Conservation (phyloP, 2,888 invertebrate genomes). For the Pammene fasciana region DNA sequence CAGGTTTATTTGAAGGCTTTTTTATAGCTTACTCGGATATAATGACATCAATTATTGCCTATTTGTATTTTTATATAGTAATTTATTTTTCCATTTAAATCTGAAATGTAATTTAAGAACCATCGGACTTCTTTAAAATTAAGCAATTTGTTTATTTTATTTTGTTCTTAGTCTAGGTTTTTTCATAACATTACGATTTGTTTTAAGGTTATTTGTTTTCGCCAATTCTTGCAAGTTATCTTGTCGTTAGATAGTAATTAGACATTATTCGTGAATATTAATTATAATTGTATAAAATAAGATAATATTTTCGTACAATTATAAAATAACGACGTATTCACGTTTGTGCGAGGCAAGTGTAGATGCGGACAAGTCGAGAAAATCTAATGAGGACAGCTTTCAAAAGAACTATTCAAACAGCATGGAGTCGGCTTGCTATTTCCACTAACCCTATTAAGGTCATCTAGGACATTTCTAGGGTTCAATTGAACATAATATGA, state of each 20-base stretch:
- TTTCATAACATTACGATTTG: too few species aligned
- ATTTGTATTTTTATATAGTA: too few species aligned
- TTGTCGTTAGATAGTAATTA: too few species aligned
- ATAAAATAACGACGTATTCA: constrained; percentile 10
- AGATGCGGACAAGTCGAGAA: constrained; percentile 10
- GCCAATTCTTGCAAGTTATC: too few species aligned
- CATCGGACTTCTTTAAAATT: too few species aligned
- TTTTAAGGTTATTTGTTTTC: too few species aligned
- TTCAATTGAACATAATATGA: not conserved
- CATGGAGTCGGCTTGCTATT: constrained; percentile 12
- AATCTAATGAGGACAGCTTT: constrained; percentile 30
- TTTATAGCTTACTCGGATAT: not conserved
- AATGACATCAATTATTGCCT: not conserved
- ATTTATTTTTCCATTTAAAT: too few species aligned
- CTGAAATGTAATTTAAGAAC: too few species aligned
- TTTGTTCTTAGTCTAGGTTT: too few species aligned
- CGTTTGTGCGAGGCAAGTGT: constrained; percentile 4
- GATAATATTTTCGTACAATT: not conserved
- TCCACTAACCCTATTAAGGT: constrained; percentile 7
- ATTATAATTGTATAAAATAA: too few species aligned
- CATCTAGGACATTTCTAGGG: constrained; percentile 12
- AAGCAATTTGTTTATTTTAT: too few species aligned
- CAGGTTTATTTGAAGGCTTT: constrained; percentile 18
- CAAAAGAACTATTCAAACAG: constrained; percentile 27
- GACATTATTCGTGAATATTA: too few species aligned